phyloP scores from a whole-genome alignment of 2,888 invertebrate species.

The Scelioninae gen. 1 region DNA sequence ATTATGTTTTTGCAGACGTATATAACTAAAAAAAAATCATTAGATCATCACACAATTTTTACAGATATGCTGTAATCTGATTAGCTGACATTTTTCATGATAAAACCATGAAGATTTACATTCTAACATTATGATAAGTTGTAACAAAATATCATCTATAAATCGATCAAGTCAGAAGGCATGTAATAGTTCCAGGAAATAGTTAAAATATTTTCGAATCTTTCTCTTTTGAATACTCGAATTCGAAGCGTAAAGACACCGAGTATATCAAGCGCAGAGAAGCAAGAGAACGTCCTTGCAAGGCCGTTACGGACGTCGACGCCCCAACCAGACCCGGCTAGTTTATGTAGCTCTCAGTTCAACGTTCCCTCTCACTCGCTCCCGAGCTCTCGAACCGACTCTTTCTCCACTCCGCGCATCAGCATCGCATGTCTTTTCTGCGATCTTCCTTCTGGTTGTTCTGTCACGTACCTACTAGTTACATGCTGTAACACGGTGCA shows the following conservation, averaged over 20 bases:
- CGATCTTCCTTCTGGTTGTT: slow-evolving; percentile 47
- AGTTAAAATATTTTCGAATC: too few species aligned
- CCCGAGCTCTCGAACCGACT: slow-evolving; percentile 22
- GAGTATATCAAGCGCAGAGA: slow-evolving; percentile 57
- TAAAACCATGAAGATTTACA: too few species aligned
- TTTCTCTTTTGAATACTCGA: slow-evolving; percentile 56
- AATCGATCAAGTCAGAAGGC: too few species aligned
- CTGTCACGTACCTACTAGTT: slow-evolving; percentile 55
- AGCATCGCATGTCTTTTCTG: slow-evolving; percentile 35
- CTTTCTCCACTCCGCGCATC: slow-evolving; percentile 31
- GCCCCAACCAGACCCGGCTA: slow-evolving; percentile 64
- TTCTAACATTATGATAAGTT: too few species aligned
- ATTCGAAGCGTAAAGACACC: slow-evolving; percentile 62
- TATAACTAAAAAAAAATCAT: too few species aligned
- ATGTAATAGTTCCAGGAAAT: too few species aligned
- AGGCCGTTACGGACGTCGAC: slow-evolving; percentile 70
- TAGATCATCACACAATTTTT: too few species aligned
- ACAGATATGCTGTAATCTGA: too few species aligned
- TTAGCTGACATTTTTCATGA: too few species aligned
- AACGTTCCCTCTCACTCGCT: slow-evolving; percentile 13
- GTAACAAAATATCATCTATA: too few species aligned
- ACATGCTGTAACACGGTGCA: slow-evolving; percentile 48
- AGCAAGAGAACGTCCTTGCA: slow-evolving; percentile 71
- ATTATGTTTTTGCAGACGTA: too few species aligned
- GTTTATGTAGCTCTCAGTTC: slow-evolving; percentile 41